Base-by-base conservation (phyloP, 2,888 invertebrate species). In the Idaea dimidiata region DNA sequence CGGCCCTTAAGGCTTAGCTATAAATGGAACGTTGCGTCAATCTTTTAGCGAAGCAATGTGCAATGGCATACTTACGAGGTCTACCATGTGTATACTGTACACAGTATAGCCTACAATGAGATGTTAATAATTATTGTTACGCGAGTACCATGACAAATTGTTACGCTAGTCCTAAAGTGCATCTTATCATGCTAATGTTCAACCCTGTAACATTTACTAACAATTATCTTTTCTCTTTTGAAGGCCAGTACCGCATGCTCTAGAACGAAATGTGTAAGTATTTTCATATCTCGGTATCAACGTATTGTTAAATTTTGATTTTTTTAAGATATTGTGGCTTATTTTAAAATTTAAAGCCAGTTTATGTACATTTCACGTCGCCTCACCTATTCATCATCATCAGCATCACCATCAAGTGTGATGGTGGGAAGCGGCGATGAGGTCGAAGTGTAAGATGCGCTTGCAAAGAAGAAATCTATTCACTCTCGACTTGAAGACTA, bases 231-330 rank as follows among this genome's bases (percentile, higher is more conserved):
- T 76, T 75, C 76, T 76, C 71, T 74, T 89, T 87, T 66, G 77
- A 43, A 91, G 91, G 80, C 86, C 88, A 54, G 76, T 89, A 69
- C 87, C 89, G 54, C 91, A 89, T 78, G 84, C 84, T 54, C 82
- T 92, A 70, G 90, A 91, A 74, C 86, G 91, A 77, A 92, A 89
- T 82, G 78, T 88, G 91, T 91, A 86, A 89, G 91, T 83, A 79
- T 55, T 57, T 59, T 59, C 0, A 17, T 59, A 67, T 59, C 60
- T 59, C 58, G 68, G 10, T 64, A 60, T 59, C 18, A 55, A 31
- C 5, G 16, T 10, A 18, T 64, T 18, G n/a, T n/a, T 17, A 53
- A 54, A 14, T 59, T 55, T 16, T 5, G 24, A 24, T 8, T 2
- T 43, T 10, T 43, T 1, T 43, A 43, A 43, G 43, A 43, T 43